Base-by-base conservation (phyloP, 2,888 invertebrate genomes). In the Tachina fera region DNA sequence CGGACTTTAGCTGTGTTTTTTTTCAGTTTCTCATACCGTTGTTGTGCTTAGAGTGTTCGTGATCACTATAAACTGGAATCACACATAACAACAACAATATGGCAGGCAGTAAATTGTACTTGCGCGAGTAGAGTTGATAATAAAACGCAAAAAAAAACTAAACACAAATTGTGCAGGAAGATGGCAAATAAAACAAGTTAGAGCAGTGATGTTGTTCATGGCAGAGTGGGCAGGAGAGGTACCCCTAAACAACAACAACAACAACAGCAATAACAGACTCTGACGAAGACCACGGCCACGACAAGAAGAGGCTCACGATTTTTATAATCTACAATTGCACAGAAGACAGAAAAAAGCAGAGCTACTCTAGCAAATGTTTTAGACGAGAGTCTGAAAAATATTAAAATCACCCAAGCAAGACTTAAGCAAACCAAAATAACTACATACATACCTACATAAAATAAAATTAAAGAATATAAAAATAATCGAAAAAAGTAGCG, bases 11-110 rank as follows among this genome's bases (percentile, higher is more conserved):
- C 60, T 86, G 78, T 65, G 47, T 78, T 58, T 65, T 75, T 65
- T 49, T 75, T 71, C 70, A 61, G 47, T 60, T 82, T 75, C 75
- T 82, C 61, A 75, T 76, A 70, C 81, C 60, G 72, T 60, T 84
- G 84, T 49, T 75, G 80, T 74, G 83, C 19, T 83, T 80, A 67
- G n/a, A n/a, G 67, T 86, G 79, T 83, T 83, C 83, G 83, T 86
- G 86, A 86, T 86, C 86, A 83, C 83, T 82, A 61, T 67, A 86
- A 86, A 86, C 86, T 86, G 86, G 86, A 86, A 86, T 86, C 79
- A 76, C 61, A 80, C 45, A 74, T 61, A 60, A 83, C 75, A 79
- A 78, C 70, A 49, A 41, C 68, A 67, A 61, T n/a, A 71, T 70
- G 75, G 45, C 81, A 83, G 71, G 75, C 84, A 79, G 63, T 79